Evolutionary conservation across 1,140 invertebrate genomes (phyloP), one percentile per base, ranked within the genome.

Genomic region (Teleogryllus occipitalis): DNA sequence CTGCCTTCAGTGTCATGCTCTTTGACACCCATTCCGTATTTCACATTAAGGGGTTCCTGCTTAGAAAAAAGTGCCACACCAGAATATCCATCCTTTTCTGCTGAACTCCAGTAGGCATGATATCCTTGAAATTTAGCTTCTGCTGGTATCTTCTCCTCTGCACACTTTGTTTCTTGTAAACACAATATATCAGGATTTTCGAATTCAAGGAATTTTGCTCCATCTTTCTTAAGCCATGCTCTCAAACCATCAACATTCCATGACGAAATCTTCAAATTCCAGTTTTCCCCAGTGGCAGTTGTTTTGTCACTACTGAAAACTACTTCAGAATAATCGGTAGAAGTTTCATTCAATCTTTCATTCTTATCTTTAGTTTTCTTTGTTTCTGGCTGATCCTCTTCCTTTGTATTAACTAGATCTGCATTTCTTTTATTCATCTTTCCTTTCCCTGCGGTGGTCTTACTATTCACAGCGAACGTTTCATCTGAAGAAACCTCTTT

Each of bases 191-290:
- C 97, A 27, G 98, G 95, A 83, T 95, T 89, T 86, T 97, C 96
- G 82, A 92, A 87, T 75, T 90, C 86, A 27, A 99, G 86, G 84
- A 94, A 96, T 14, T 93, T 88, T 6, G 94, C 80, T 3, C 92
- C 92, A 85, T 89, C 89, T 90, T 95, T 94, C 91, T 95, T 94
- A 8, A 97, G 83, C 90, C 96, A 94, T 8, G 97, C 95, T 83
- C 96, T 90, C 8, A 99, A 88, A 0, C 97, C 97, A 86, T 95
- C 97, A 18, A 99, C 93, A 88, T 99, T 99, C 97, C 97, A 99
- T 76, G 92, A 94, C 2, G 93, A 89, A 82, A 99, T 95, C 90
- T 97, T 98, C 4, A 96, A 88, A 86, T 97, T 97, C 86, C 90
- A 93, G 2, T 65, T 7, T 87, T 94, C 89, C 22, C 91, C 92